Conservation (phyloP, 2,113 vertebrate genomes). For the Sorex araneus region DNA sequence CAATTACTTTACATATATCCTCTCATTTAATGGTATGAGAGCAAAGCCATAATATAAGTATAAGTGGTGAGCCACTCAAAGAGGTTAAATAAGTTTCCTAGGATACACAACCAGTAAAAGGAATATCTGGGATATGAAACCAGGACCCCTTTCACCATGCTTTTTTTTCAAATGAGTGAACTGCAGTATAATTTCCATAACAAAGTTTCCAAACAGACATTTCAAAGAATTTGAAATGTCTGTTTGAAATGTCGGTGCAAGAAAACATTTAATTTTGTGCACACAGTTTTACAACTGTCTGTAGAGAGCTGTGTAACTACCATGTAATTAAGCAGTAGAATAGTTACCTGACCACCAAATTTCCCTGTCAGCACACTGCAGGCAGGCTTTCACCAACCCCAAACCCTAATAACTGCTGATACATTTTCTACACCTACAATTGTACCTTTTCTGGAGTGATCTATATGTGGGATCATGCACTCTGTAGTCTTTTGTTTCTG, state of each 20-base stretch:
- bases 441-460: not conserved
- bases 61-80: not conserved
- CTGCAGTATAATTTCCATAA: not conserved
- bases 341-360: accelerated
- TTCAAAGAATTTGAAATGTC: too few species aligned
- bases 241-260: too few species aligned
- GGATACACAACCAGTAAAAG: not conserved
- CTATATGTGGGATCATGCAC: not conserved
- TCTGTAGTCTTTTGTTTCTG: not conserved
- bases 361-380: not conserved
- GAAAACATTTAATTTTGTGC: too few species aligned
- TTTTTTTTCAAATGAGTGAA: not conserved
- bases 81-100: not conserved
- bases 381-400: not conserved
- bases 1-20: conserved; percentile 57
- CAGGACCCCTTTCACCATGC: not conserved
- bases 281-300: too few species aligned
- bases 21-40: not conserved
- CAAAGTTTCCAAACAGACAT: not conserved
- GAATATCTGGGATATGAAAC: not conserved
- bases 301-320: not conserved
- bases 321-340: not conserved
- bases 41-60: not conserved
- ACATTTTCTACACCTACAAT: not conserved
- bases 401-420: not conserved